Conservation (phyloP, 2,113 vertebrate genomes). For the Dromaius novaehollandiae region DNA sequence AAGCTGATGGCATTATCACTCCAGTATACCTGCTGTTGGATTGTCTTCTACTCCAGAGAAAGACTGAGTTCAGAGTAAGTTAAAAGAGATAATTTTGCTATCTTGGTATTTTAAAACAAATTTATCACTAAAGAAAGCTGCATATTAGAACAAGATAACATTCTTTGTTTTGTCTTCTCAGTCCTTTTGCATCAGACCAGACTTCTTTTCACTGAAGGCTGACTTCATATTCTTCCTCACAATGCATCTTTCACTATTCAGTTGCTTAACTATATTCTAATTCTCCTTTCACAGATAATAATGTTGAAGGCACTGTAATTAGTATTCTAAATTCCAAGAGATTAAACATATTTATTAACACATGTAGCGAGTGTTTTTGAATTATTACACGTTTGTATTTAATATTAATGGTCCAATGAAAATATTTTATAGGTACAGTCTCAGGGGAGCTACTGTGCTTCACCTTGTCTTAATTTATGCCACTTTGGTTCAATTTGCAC, state of each 20-base stretch:
- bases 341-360: neutral
- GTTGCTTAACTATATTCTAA: neutral
- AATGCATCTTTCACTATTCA: neutral
- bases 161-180: neutral
- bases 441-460: conserved; percentile 80
- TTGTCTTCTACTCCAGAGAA: conserved; percentile 83
- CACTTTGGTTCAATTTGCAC: conserved; percentile 79
- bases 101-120: neutral
- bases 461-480: conserved; percentile 87
- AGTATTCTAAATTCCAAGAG: neutral
- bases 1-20: conserved; percentile 87
- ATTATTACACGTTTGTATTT: neutral
- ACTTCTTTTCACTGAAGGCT: neutral
- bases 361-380: neutral
- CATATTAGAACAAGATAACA: neutral
- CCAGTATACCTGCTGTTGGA: conserved; percentile 91
- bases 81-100: neutral
- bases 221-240: neutral
- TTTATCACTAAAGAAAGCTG: neutral
- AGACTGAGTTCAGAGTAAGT: conserved; percentile 78
- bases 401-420: neutral
- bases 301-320: neutral
- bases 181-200: neutral
- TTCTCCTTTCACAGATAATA: neutral
- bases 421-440: conserved; percentile 74